Base-by-base conservation (phyloP, 2,113 vertebrate species). In the Panurus biarmicus region DNA sequence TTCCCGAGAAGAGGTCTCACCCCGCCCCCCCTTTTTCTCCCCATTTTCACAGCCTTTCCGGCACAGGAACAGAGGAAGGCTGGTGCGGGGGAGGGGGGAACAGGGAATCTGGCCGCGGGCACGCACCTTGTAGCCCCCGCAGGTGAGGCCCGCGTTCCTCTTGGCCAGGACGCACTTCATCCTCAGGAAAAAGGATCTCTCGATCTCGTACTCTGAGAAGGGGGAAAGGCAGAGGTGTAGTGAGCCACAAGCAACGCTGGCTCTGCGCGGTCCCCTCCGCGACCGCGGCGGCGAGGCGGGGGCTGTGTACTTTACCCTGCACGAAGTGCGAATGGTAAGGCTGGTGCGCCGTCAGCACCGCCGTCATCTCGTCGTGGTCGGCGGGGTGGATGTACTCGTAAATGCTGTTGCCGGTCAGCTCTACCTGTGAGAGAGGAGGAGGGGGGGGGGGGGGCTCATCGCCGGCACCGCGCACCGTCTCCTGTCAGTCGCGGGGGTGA, bases 121-220 rank as follows among this genome's bases (percentile, higher is more conserved):
- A 95, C 96, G 17, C 87, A 99, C 99, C 99, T 99, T 99, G 96
- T 99, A 99, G 54, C 99, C 99, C 24, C 99, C 99, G 54, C 99
- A 99, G 54, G 99, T 99, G 53, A 99, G 98, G 8, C 99, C 99
- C 24, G 99, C 99, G 7, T 99, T 99, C 93, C 99, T 98, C 97
- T 99, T 99, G 47, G 99, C 99, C 26, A 99, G 96, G 73, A 99
- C 99, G 65, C 99, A 99, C 91, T 99, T 99, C 99, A 99, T 99
- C 84, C 99, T 98, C 87, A 99, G 96, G 94, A 99, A 99, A 67
- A 99, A 99, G 36, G 99, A 99, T 42, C 99, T 98, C 87, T 99
- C 99, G 82, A 99, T 99, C 97, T 99, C 99, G 42, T 99, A 99
- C 82, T 99, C 99, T 99, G 95, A 45, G 82, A 90, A 19, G 76